phyloP scores from a whole-genome alignment of 2,113 vertebrate genomes.

The Onychostruthus taczanowskii region DNA sequence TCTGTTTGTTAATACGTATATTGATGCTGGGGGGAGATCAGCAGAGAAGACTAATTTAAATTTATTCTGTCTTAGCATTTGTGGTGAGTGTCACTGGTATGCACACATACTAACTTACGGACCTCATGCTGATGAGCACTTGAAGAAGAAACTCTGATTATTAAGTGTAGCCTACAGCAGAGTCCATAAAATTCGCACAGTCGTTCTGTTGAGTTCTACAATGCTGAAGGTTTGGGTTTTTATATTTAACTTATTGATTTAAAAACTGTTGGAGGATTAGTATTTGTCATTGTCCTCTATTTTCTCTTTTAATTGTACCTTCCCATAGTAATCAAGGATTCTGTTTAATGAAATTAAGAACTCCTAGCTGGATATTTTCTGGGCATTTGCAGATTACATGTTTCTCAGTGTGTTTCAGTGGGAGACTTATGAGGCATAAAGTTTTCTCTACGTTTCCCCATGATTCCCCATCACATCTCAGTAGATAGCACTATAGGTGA shows the following conservation, averaged over 20 bases:
- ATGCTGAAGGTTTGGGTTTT: neutral
- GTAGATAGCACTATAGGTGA: neutral
- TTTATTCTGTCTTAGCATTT: neutral
- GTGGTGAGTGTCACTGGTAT: neutral
- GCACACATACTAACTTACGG: neutral
- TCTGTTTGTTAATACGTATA: neutral
- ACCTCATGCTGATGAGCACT: neutral
- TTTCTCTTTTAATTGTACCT: neutral
- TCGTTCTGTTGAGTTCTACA: neutral
- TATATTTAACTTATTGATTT: neutral
- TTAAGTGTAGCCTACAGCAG: neutral
- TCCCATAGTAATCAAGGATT: neutral
- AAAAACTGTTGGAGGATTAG: neutral
- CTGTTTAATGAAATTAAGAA: neutral
- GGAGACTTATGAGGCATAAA: neutral
- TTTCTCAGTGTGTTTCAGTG: neutral
- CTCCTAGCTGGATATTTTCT: neutral
- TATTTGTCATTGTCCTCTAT: neutral
- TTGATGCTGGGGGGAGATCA: neutral
- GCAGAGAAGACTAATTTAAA: neutral
- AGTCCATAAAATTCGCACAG: neutral
- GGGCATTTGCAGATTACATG: neutral
- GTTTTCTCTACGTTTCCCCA: neutral
- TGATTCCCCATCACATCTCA: neutral
- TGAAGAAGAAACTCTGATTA: neutral